Evolutionary conservation across 2,113 vertebrate species (phyloP).

Genomic region (Strix aluco): DNA sequence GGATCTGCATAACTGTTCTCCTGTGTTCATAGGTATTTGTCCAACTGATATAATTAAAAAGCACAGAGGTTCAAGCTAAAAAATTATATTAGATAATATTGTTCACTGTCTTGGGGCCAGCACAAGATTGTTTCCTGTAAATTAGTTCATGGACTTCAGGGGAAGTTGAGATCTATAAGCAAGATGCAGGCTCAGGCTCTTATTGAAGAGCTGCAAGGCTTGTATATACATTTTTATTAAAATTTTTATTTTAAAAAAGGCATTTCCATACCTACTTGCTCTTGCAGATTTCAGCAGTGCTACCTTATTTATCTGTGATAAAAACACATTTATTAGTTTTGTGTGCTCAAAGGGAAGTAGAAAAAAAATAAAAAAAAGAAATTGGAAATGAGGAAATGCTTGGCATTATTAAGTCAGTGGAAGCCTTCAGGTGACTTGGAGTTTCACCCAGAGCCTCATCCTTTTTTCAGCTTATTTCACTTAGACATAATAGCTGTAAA

Average conservation of each 20-base stretch:
- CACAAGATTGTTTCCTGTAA: background rate
- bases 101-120: background rate
- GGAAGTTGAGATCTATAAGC: background rate
- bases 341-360: background rate
- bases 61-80: background rate
- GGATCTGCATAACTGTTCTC: background rate
- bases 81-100: constrained; percentile 12
- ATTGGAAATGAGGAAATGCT: background rate
- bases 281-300: background rate
- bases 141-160: background rate
- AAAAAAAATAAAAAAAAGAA: background rate
- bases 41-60: background rate
- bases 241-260: background rate
- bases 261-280: background rate
- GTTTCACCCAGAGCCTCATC: background rate
- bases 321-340: constrained; percentile 10
- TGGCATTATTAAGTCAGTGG: background rate
- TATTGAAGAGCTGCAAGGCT: constrained; percentile 21
- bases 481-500: background rate
- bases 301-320: background rate
- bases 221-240: constrained; percentile 6
- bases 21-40: background rate
- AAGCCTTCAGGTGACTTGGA: background rate
- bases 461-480: background rate
- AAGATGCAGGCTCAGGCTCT: background rate